Evolutionary conservation across 2,797 vertebrate species (phyloP).

Genomic region (Tiaroga cobitis): DNA sequence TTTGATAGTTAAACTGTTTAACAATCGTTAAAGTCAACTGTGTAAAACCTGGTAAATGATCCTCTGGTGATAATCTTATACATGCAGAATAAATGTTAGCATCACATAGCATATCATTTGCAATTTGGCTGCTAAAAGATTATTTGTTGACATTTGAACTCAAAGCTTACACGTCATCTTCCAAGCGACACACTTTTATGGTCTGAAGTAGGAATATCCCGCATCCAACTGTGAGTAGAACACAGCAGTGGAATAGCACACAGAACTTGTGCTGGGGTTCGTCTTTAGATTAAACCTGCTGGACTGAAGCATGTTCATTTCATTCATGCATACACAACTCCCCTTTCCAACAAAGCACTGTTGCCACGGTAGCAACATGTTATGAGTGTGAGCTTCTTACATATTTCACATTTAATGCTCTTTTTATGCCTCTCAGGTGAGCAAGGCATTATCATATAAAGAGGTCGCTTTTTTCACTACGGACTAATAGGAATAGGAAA

Average conservation of each 20-base stretch:
- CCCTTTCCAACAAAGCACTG: conserved; percentile 71
- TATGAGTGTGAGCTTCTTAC: conserved; percentile 76
- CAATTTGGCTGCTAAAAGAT: not conserved
- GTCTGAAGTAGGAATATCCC: not conserved
- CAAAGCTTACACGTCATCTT: not conserved
- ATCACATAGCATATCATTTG: not conserved
- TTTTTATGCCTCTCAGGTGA: conserved; percentile 76
- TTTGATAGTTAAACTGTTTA: not conserved
- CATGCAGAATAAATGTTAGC: not conserved
- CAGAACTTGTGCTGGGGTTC: conserved; percentile 18
- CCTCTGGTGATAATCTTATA: not conserved
- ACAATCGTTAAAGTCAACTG: not conserved
- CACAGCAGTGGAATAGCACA: not conserved
- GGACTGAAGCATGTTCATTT: conserved; percentile 33
- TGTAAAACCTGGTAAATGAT: not conserved
- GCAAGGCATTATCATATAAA: conserved; percentile 82
- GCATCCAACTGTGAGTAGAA: not conserved
- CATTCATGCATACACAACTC: conserved; percentile 40
- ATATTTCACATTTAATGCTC: conserved; percentile 75
- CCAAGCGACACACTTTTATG: not conserved
- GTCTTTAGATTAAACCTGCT: conserved; percentile 32
- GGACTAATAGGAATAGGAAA: conserved; percentile 57
- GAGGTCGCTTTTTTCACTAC: conserved; percentile 75
- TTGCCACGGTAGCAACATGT: conserved; percentile 75
- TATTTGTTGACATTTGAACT: not conserved